Conservation (phyloP, 2,113 vertebrate species). For the Colaptes auratus region DNA sequence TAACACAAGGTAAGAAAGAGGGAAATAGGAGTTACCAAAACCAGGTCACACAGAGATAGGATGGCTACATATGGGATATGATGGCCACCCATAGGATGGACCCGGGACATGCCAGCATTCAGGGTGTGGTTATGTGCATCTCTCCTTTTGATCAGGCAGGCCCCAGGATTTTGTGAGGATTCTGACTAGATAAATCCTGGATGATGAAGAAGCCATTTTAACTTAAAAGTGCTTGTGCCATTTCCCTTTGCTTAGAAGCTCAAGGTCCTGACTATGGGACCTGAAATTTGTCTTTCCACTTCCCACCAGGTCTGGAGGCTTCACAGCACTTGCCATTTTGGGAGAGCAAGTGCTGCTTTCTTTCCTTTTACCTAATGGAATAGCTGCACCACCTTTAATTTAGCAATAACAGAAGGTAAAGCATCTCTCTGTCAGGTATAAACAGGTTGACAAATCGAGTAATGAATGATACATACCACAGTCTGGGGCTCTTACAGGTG, state of each 20-base stretch:
- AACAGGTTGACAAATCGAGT: background rate
- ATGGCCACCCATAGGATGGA: too few relatives aligned
- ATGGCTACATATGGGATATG: background rate
- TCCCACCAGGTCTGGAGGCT: background rate
- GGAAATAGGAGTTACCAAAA: background rate
- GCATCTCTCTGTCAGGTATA: background rate
- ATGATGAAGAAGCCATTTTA: background rate
- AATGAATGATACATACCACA: slow-evolving; percentile 49
- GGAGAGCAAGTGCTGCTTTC: background rate
- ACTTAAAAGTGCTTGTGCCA: background rate
- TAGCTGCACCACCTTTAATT: background rate
- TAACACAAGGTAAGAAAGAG: background rate
- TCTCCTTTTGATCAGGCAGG: background rate
- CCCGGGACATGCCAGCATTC: background rate
- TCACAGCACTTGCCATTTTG: background rate
- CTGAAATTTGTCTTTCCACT: background rate
- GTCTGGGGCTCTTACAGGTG: slow-evolving; percentile 11
- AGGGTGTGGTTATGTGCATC: fast-evolving
- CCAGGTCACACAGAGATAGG: background rate
- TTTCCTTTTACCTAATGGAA: background rate
- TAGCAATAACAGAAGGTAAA: background rate
- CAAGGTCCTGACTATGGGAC: background rate
- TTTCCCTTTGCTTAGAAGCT: background rate
- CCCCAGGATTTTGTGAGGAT: background rate
- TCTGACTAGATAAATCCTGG: background rate